Conservation (phyloP, 2,888 invertebrate genomes). For the Molanna angustata region DNA sequence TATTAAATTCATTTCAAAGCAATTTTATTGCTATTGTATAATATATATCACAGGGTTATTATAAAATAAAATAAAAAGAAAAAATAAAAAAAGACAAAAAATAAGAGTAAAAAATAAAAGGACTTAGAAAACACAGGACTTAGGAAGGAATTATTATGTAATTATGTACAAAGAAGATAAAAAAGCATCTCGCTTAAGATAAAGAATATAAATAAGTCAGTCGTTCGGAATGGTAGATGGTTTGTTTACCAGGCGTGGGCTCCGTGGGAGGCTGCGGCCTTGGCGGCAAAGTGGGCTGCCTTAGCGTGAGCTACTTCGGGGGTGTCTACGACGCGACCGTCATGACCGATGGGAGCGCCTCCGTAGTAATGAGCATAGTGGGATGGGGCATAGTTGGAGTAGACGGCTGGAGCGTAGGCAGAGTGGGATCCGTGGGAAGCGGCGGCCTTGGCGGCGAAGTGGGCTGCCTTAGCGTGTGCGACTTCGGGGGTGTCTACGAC, state of each 20-base stretch:
- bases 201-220: too few species aligned
- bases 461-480: conserved; percentile 58
- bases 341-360: background rate
- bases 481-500: conserved; percentile 27
- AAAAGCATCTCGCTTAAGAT: too few species aligned
- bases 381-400: conserved; percentile 36
- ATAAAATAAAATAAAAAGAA: too few species aligned
- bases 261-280: conserved; percentile 9
- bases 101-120: too few species aligned
- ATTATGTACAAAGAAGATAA: too few species aligned
- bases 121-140: too few species aligned
- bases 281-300: conserved; percentile 57
- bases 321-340: conserved; percentile 42
- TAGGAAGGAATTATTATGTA: too few species aligned
- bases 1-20: too few species aligned
- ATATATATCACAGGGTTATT: too few species aligned
- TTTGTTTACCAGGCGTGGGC: conserved; percentile 8
- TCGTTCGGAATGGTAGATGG: too few species aligned
- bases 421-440: conserved; percentile 5
- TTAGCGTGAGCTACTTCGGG: conserved; percentile 60
- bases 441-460: conserved; percentile 53
- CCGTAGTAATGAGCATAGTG: conserved; percentile 34
- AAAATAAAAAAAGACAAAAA: too few species aligned
- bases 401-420: conserved; percentile 42
- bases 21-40: too few species aligned